Conservation (phyloP, 2,888 invertebrate species). For the Andrena minutula region DNA sequence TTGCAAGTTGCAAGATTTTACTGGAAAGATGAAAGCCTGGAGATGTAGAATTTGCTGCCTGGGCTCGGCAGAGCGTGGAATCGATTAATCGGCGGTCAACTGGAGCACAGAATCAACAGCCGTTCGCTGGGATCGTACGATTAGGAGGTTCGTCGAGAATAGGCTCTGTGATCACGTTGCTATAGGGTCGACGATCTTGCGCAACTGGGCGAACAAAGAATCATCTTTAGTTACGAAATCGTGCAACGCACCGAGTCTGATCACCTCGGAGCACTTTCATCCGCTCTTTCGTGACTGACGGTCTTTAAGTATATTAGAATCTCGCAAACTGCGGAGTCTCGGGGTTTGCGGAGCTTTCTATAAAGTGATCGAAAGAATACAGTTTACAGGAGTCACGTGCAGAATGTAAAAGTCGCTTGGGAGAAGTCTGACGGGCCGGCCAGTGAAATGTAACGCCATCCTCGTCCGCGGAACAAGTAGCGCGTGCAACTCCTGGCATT, state of each 20-base stretch:
- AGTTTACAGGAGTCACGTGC: conserved; percentile 1
- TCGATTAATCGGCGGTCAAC: conserved; percentile 29
- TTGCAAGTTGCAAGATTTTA: neutral
- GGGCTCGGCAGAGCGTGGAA: conserved; percentile 9
- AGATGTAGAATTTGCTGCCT: neutral
- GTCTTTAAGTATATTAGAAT: no score
- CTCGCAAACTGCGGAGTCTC: neutral
- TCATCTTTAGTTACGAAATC: neutral
- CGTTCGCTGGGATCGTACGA: neutral
- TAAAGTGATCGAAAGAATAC: neutral
- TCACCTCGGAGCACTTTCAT: neutral
- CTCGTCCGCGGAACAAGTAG: conserved; percentile 30
- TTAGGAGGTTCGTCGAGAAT: neutral
- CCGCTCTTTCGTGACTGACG: neutral
- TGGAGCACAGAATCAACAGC: conserved; percentile 23
- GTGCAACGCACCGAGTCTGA: neutral
- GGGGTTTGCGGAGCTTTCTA: neutral
- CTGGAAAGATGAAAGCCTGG: neutral
- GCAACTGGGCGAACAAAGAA: neutral
- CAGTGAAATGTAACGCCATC: conserved; percentile 34
- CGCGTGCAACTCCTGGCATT: conserved; percentile 27
- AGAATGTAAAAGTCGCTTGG: conserved; percentile 37
- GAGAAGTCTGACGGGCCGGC: conserved; percentile 30
- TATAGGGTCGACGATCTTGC: conserved; percentile 16
- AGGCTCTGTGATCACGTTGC: neutral